phyloP scores from a whole-genome alignment of 2,888 invertebrate species.

The Byasa hedistus region DNA sequence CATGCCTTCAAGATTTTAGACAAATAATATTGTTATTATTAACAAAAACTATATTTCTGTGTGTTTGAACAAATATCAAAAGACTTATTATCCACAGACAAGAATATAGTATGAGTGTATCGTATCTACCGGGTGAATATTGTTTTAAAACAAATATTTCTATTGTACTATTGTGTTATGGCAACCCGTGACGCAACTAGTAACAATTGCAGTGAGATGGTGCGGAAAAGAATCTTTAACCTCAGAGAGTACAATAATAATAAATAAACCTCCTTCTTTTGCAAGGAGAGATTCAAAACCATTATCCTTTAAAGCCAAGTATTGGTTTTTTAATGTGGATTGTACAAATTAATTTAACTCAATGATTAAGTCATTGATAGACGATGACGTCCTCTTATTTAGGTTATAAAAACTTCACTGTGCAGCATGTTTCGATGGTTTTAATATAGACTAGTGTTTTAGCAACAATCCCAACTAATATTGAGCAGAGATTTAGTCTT shows the following conservation, averaged over 20 bases:
- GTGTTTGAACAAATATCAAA: not conserved
- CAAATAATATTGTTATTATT: too few species aligned
- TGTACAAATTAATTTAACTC: not conserved
- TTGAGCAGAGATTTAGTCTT: too few species aligned
- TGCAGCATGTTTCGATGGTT: too few species aligned
- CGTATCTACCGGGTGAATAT: not conserved
- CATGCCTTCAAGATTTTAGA: too few species aligned
- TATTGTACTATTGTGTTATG: slow-evolving; percentile 9
- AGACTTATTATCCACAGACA: not conserved
- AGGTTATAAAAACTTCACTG: too few species aligned
- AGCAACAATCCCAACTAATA: too few species aligned
- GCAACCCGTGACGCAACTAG: slow-evolving; percentile 2
- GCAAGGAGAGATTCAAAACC: too few species aligned
- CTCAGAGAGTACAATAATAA: not conserved
- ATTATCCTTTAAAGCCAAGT: too few species aligned
- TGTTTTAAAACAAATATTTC: slow-evolving; percentile 1
- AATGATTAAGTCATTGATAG: not conserved
- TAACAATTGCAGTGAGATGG: not conserved
- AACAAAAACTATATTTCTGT: not conserved
- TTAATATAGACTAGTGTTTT: too few species aligned
- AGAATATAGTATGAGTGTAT: not conserved
- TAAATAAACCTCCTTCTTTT: too few species aligned
- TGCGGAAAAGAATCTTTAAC: not conserved
- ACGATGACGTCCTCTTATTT: not conserved
- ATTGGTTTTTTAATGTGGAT: not conserved